Conservation (phyloP, 2,113 vertebrate species). For the Lipotes vexillifer region DNA sequence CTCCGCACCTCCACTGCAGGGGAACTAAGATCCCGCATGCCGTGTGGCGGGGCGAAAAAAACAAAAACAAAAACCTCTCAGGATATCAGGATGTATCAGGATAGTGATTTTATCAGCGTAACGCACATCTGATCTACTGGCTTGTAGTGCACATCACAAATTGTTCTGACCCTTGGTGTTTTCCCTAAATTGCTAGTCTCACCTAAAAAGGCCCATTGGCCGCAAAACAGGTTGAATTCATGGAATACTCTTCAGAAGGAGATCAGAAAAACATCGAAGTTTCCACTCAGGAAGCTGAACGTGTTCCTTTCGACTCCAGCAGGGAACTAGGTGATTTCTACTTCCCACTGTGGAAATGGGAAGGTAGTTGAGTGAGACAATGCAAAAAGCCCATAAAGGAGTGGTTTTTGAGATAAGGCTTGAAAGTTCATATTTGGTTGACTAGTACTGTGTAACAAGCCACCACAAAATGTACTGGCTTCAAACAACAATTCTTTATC, state of each 20-base stretch:
- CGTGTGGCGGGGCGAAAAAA: fast-evolving
- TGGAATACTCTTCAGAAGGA: not conserved
- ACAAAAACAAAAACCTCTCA: not conserved
- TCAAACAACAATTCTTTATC: not conserved
- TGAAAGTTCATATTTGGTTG: no score
- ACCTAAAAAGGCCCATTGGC: not conserved
- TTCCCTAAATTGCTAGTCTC: not conserved
- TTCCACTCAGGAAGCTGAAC: not conserved
- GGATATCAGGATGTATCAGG: no score
- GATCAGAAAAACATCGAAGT: not conserved
- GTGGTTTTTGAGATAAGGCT: not conserved
- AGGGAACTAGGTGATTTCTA: not conserved
- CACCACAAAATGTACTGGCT: not conserved
- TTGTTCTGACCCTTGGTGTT: not conserved
- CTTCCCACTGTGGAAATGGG: no score
- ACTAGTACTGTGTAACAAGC: not conserved
- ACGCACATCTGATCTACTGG: not conserved
- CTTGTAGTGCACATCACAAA: not conserved
- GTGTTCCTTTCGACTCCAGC: not conserved
- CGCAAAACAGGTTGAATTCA: not conserved
- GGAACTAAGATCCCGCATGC: not conserved
- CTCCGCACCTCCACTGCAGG: no score
- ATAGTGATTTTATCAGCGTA: not conserved
- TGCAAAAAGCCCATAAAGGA: not conserved
- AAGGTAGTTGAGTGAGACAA: not conserved